Evolutionary conservation across 2,797 vertebrate species (phyloP), one percentile per base, ranked within the genome.

Genomic region (Ficedula albicollis): DNA sequence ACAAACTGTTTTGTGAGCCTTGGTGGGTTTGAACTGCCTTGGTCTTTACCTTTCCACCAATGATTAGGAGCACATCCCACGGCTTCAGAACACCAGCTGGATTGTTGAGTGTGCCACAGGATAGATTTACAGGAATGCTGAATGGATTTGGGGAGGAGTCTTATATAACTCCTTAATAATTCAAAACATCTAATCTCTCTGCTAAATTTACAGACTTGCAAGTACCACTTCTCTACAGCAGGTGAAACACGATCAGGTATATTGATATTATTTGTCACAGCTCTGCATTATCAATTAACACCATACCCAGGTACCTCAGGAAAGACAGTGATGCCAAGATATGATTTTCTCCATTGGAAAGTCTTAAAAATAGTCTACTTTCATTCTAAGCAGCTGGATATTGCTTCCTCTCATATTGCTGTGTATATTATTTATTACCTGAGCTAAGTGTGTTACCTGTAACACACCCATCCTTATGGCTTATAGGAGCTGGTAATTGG

Each of bases 91-190:
- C 44, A 43, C 26, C 0, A 1, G 6, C 30, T 74, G 68, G 51
- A 77, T 34, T 3, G 0, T 2, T 44, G 54, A 66, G 26, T 13
- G 6, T 63, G n/a, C 18, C 41, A 66, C 59, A 32, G 72, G 90
- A 89, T 84, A 93, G 66, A 69, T 95, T 92, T 94, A 94, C 78
- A 90, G 79, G 74, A 89, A 90, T 3, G 6, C 78, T 80, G 84
- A 86, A 83, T 88, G 55, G 87, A 90, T 96, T 89, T 95, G 36
- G 80, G 77, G 78, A 90, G 74, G 48, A 95, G 58, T 89, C 74
- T 93, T 96, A 60, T n/a, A 68, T 89, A 94, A 76, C 85, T 73
- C 48, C 64, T 96, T 46, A 93, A 95, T 95, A 85, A 93, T 95
- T 96, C 72, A 96, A 86, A 69, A 34, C 63, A 72, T 68, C 73